phyloP scores from a whole-genome alignment of 2,113 vertebrate genomes.

The Tautogolabrus adspersus region DNA sequence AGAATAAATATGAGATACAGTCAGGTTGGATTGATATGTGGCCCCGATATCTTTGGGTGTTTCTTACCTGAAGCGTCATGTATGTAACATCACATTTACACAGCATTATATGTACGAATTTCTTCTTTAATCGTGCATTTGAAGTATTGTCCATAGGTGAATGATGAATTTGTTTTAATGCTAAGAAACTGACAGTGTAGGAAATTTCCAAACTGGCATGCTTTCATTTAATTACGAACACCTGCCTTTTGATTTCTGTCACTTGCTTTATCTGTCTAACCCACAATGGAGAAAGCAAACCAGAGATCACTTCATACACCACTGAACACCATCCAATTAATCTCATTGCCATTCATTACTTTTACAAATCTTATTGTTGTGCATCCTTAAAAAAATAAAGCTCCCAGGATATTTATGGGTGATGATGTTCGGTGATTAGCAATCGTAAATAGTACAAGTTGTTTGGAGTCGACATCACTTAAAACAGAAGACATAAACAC shows the following conservation, averaged over 20 bases:
- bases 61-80: background rate
- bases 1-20: slow-evolving; percentile 28
- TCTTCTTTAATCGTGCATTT: too few relatives aligned
- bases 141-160: too few relatives aligned
- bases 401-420: slow-evolving; percentile 35
- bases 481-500: slow-evolving; percentile 36
- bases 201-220: slow-evolving; percentile 3
- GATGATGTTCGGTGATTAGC: slow-evolving; percentile 40
- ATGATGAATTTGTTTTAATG: too few relatives aligned
- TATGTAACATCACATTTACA: slow-evolving; percentile 1
- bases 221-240: slow-evolving; percentile 41
- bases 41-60: background rate
- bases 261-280: slow-evolving; percentile 39
- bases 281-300: background rate
- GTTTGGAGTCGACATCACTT: slow-evolving; percentile 37
- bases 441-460: slow-evolving; percentile 43
- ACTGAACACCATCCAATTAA: slow-evolving; percentile 31
- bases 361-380: slow-evolving; percentile 43
- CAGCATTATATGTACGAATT: background rate
- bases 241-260: slow-evolving; percentile 44
- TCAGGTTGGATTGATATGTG: background rate
- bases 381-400: slow-evolving; percentile 31
- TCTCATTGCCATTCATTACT: slow-evolving; percentile 46
- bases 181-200: too few relatives aligned
- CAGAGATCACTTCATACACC: slow-evolving; percentile 39